Base-by-base conservation (phyloP, 2,888 invertebrate genomes). In the Chelonus formosanus region DNA sequence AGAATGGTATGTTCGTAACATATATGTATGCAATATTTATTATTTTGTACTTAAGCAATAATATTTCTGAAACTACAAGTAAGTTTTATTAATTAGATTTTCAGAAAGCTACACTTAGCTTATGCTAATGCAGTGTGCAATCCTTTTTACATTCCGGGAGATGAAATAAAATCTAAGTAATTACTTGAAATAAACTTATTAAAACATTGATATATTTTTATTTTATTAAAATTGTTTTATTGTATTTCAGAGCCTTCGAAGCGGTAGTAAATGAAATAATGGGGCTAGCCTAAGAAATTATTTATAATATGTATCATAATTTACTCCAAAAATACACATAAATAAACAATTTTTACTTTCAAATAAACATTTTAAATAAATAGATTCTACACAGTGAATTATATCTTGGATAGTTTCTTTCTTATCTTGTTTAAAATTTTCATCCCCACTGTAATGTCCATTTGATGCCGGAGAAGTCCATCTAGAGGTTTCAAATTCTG, bases 41-140 rank as follows among this genome's bases (percentile, higher is more conserved):
- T 4, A 20, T 32, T 8, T 43, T 7, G 40, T 61, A 10, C 31
- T 35, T 34, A 20, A 31, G 7, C 20, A 48, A 6, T 34, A 57
- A 43, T 20, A 7, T 43, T 31, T n/a, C 20, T 2, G 2, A 20
- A 20, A 2, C 20, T 20, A 20, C 20, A 20, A 20, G 20, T 20
- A 20, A 20, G 20, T 20, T 20, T 20, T 34, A 63, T 64, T 75
- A 75, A 80, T 44, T 76, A 92, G 92, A 92, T 93, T 88, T 96
- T 96, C 80, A 89, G 96, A 67, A 93, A 94, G 84, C 87, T 98
- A 47, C 98, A 99, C 81, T 90, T 91, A 57, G 90, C 95, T 47
- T 98, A 97, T 83, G 94, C 96, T 2, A 96, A 98, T 83, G 93
- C 96, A 70, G 92, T 98, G 67, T 97, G 96, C 79, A 97, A 98